Evolutionary conservation across 2,888 invertebrate species (phyloP), one percentile per base, ranked within the genome.

Genomic region (Drosophila bunnanda): DNA sequence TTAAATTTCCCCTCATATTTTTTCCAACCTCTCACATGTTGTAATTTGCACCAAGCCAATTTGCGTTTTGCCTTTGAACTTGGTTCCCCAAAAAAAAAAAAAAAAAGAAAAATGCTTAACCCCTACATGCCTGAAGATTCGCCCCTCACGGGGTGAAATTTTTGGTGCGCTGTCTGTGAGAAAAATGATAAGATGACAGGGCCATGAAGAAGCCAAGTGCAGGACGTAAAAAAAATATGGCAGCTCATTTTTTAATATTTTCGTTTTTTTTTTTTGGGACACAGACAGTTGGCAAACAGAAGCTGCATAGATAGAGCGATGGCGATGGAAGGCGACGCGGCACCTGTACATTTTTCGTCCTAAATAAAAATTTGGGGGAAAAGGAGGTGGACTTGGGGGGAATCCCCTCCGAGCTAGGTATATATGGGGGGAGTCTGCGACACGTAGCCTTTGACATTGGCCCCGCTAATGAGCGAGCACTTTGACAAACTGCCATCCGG

Each of bases 141-240:
- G 25, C 46, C 46, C 46, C 46, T n/a, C n/a, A n/a, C 9, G 7
- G 22, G 43, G 43, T 6, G 13, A 25, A 25, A 41, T 28, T 48
- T 32, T 48, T 28, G 25, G 48, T 25, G 46, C n/a, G 46, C 34
- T 52, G 83, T 66, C 81, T 82, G 87, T 61, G 79, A 84, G 85
- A 87, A 79, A 85, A 88, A 88, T 85, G 86, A 88, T 88, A 85
- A 88, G 88, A 88, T 80, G 84, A 82, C 88, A 88, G 88, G 75
- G 59, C 79, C 72, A 72, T 71, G 72, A 83, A 80, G 83, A 71
- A 71, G 72, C 75, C 70, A 76, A 73, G 60, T 66, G 56, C 41
- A 53, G 44, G 57, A 68, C 41, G 57, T 66, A 48, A 36, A 62
- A 64, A 77, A 76, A 77, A 88, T 80, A 82, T 84, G 75, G 77